Evolutionary conservation across 2,113 vertebrate species (phyloP), one percentile per base, ranked within the genome.

Genomic region (Nicator chloris): DNA sequence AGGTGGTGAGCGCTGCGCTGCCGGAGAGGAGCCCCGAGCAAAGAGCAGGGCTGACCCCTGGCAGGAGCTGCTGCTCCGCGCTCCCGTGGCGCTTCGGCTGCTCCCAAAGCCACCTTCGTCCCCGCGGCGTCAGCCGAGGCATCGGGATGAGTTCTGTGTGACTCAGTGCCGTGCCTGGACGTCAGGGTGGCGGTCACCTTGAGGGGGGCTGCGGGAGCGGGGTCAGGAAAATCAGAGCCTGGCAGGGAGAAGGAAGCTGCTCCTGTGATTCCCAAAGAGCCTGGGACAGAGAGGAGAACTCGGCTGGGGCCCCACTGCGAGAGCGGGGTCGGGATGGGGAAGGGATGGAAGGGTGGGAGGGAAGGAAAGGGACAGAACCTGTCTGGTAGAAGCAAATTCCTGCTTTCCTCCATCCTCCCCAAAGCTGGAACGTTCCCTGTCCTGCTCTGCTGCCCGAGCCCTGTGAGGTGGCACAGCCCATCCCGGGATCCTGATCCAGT

Each of bases 1-100:
- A 5, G 11, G 9, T 15, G 0, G 0, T 3, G 30, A n/a, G 45
- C 2, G 1, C 40, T 0, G 2, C 1, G 6, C 17, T 33, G n/a
- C 31, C 1, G 0, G 26, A 47, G 89, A 26, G 27, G 57, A 35
- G 71, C 28, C 13, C 49, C 23, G 17, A 33, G 76, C 51, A 13
- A 37, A 9, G 9, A 11, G 18, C 35, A 5, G 35, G 39, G 68
- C 15, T 60, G 49, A 50, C 4, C 49, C 42, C 59, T 7, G 0
- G 10, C 35, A 4, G 44, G 45, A 6, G 33, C 19, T 7, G 70
- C 5, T 6, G 6, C 8, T 7, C 66, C 8, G 0, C 1, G 2
- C 44, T 71, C 2, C 1, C 0, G 0, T 2, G 51, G 30, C 23
- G 0, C 40, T 51, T 10, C 3, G 5, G 3, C 28, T 15, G 13